phyloP scores from a whole-genome alignment of 92 coral and sea anemone species.

The Ricordea florida region DNA sequence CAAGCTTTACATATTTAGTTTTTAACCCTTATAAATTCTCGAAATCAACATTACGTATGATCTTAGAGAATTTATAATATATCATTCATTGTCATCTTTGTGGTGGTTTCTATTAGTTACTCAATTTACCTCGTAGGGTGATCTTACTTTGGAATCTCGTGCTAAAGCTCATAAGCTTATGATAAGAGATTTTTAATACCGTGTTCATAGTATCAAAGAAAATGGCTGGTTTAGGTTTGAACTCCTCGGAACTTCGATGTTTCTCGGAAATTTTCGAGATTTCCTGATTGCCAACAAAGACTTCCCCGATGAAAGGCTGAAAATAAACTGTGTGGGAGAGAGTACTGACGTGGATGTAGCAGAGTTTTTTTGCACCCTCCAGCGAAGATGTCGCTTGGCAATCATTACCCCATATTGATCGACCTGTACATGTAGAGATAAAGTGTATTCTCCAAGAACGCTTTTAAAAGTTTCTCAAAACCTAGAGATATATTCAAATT shows the following conservation, averaged over 20 bases:
- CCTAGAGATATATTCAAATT: too few relatives aligned
- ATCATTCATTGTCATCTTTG: too few relatives aligned
- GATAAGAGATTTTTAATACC: constrained; percentile 20
- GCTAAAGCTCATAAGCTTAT: background rate
- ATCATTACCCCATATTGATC: too few relatives aligned
- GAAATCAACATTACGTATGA: too few relatives aligned
- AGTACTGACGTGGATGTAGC: background rate
- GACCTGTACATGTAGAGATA: too few relatives aligned
- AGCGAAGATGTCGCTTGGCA: constrained; percentile 12
- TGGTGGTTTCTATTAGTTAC: background rate
- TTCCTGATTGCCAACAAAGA: constrained; percentile 5
- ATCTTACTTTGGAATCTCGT: too few relatives aligned
- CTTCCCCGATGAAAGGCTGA: constrained; percentile 6
- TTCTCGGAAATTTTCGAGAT: constrained; percentile 18
- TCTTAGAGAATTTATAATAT: too few relatives aligned
- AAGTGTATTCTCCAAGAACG: too few relatives aligned
- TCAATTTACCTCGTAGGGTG: background rate
- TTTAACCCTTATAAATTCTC: background rate
- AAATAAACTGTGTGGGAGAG: constrained; percentile 28
- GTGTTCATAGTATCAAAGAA: background rate
- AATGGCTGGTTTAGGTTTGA: too few relatives aligned
- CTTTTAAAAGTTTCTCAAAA: background rate
- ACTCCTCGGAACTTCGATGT: too few relatives aligned
- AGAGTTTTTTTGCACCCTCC: constrained; percentile 11
- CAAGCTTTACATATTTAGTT: too few relatives aligned